Conservation (phyloP, 2,113 vertebrate species). For the Lophius piscatorius region DNA sequence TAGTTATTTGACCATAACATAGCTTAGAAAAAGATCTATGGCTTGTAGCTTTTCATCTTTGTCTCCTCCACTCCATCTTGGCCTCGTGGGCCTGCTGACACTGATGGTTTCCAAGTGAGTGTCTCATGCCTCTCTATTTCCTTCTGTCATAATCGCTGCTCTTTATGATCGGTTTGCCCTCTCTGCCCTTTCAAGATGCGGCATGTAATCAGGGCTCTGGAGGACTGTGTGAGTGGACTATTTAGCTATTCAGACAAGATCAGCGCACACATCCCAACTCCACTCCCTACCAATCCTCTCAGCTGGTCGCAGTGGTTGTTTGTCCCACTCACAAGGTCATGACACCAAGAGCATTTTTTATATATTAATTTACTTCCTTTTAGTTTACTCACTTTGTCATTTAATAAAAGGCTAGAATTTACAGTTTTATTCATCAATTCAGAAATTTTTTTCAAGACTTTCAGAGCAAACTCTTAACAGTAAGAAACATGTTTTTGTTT, state of each 20-base stretch:
- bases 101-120: conserved; percentile 72
- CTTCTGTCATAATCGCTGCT: conserved; percentile 79
- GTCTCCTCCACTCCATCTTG: conserved; percentile 41
- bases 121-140: conserved; percentile 62
- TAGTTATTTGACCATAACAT: conserved; percentile 33
- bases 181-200: conserved; percentile 78
- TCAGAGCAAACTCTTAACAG: too few relatives aligned
- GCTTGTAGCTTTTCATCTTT: conserved; percentile 48
- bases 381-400: too few relatives aligned
- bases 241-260: conserved; percentile 77
- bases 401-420: too few relatives aligned
- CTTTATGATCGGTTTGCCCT: conserved; percentile 82
- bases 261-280: conserved; percentile 62
- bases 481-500: too few relatives aligned
- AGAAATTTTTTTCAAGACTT: too few relatives aligned
- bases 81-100: conserved; percentile 66
- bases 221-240: conserved; percentile 73
- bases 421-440: too few relatives aligned
- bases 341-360: too few relatives aligned
- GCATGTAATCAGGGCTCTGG: conserved; percentile 79
- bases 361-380: too few relatives aligned
- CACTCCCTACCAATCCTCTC: conserved; percentile 55
- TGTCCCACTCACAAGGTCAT: conserved; percentile 68
- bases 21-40: conserved; percentile 16
- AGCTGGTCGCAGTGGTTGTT: conserved; percentile 49